Evolutionary conservation across 2,888 invertebrate species (phyloP).

Genomic region (Clostera curtula): DNA sequence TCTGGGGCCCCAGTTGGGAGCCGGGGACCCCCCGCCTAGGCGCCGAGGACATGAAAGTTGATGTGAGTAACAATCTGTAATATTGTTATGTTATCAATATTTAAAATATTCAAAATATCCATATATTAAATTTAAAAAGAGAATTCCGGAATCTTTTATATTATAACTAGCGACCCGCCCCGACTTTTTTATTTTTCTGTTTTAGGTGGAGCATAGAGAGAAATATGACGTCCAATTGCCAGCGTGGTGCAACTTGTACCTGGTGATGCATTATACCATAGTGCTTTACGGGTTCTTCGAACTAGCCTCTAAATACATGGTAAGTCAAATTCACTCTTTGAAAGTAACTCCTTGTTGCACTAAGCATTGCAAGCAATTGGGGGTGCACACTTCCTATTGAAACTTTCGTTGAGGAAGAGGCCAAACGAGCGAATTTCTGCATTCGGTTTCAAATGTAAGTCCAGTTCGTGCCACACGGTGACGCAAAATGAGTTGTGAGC

Average conservation of each 20-base stretch:
- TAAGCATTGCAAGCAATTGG: constrained; percentile 6
- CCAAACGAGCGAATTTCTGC: too few relatives aligned
- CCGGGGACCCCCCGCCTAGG: constrained; percentile 87
- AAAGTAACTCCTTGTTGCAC: constrained; percentile 7
- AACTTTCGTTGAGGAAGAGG: too few relatives aligned
- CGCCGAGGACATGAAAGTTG: constrained; percentile 82
- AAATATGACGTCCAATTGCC: constrained; percentile 81
- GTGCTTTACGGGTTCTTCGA: constrained; percentile 80
- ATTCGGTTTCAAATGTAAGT: too few relatives aligned
- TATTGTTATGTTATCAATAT: too few relatives aligned
- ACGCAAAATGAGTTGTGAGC: too few relatives aligned
- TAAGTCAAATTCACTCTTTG: constrained; percentile 48
- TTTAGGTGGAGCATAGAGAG: constrained; percentile 76
- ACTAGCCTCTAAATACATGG: constrained; percentile 76
- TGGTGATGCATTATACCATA: constrained; percentile 79
- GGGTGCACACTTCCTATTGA: too few relatives aligned
- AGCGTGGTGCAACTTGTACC: constrained; percentile 79
- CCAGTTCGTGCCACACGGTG: too few relatives aligned
- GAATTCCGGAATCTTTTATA: neutral
- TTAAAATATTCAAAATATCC: too few relatives aligned
- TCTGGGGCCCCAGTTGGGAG: constrained; percentile 92
- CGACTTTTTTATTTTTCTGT: constrained; percentile 19
- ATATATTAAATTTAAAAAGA: neutral
- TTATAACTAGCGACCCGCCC: neutral
- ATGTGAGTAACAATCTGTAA: too few relatives aligned